A percentile compares a stretch with the other conserved stretches of the same genome.
phyloP scores from a whole-genome alignment of 2,888 invertebrate species.

The Calliopum simillimum region DNA sequence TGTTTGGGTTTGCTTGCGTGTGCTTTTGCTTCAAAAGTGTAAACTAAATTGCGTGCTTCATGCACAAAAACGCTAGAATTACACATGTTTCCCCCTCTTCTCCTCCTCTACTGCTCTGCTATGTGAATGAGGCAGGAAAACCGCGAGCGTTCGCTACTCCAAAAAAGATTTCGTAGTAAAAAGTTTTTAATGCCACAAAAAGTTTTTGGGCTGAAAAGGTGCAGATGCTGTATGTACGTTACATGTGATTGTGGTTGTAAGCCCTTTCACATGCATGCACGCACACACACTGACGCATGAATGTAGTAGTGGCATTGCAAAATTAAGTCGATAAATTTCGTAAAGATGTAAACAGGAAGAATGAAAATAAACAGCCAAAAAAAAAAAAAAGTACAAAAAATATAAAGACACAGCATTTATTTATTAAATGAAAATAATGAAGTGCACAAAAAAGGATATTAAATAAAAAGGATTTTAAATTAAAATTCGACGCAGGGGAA shows the following conservation, averaged over 20 bases:
- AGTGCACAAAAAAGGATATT: no score
- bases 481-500: no score
- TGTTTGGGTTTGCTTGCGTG: background rate
- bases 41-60: conserved; percentile 30
- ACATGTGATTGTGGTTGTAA: background rate
- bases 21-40: conserved; percentile 8
- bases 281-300: background rate
- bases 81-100: conserved; percentile 12
- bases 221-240: background rate
- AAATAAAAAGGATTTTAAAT: no score
- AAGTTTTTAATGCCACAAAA: conserved; percentile 24
- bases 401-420: no score
- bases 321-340: conserved; percentile 5
- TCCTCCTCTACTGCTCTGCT: background rate
- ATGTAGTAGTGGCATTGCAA: background rate
- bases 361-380: no score
- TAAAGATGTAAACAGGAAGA: background rate
- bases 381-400: no score
- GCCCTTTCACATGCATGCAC: background rate
- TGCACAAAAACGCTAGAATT: conserved; percentile 21
- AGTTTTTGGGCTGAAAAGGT: background rate
- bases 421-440: no score
- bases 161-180: conserved; percentile 4
- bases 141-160: background rate
- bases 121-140: background rate